These are phyloP conservation scores for Physeter macrocephalus DNA, from an alignment of 2,113 vertebrate species.

Conservation along the genomic window DNA sequence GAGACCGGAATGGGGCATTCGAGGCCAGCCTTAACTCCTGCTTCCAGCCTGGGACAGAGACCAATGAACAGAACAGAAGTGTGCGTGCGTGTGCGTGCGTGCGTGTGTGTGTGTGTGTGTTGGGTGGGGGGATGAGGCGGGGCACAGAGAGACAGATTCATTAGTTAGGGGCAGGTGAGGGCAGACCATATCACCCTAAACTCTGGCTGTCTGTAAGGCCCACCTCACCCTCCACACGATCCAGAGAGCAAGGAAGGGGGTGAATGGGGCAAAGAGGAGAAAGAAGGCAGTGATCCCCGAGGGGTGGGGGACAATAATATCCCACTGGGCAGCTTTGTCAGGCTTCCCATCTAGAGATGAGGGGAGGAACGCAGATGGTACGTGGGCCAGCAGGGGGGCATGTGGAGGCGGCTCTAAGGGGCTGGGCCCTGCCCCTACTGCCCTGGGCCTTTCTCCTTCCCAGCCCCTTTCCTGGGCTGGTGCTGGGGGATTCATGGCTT, in stretches of 20 bases:
- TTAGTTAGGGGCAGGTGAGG: not conserved
- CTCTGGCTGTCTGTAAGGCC: not conserved
- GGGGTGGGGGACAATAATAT: not conserved
- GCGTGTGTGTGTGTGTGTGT: too few species aligned
- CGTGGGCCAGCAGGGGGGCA: not conserved
- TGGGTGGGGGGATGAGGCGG: not conserved
- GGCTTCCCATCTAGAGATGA: constrained; percentile 36
- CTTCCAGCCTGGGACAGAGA: not conserved
- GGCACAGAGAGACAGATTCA: not conserved
- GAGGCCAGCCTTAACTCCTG: not conserved
- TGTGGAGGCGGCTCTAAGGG: not conserved
- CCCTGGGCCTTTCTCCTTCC: not conserved
- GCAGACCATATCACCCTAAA: not conserved
- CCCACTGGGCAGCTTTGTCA: not conserved
- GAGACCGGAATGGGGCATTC: not conserved
- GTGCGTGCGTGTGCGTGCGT: too few species aligned
- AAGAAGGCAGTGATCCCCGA: constrained; percentile 12
- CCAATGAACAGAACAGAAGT: not conserved
- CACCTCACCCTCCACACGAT: not conserved
- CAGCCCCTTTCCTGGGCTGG: constrained; percentile 5
- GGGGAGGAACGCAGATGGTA: not conserved
- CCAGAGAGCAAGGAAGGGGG: not conserved
- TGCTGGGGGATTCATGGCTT: constrained; percentile 43
- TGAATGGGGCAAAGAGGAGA: not conserved
- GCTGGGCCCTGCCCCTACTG: not conserved